Conservation (phyloP, 2,888 invertebrate species). For the Drosophila emarginata region DNA sequence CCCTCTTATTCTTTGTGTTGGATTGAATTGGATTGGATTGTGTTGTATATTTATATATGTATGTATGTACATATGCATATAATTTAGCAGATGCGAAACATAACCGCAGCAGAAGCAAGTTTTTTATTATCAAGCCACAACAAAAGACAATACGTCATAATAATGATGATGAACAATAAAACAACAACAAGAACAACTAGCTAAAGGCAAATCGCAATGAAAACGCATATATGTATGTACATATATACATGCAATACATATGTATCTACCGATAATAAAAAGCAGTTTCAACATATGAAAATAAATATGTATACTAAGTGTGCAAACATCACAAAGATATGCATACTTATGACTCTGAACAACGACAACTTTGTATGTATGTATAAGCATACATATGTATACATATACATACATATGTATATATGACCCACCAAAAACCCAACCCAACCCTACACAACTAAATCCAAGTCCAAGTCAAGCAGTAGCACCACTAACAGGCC, state of each 20-base stretch:
- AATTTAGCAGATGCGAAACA: conserved; percentile 53
- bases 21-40: conserved; percentile 16
- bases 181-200: conserved; percentile 24
- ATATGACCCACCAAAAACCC: conserved; percentile 16
- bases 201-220: conserved; percentile 11
- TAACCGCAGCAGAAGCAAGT: conserved; percentile 44
- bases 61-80: conserved; percentile 34
- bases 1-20: conserved; percentile 14
- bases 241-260: not conserved
- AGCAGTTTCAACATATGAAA: conserved; percentile 43
- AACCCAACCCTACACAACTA: conserved; percentile 22
- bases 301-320: conserved; percentile 48
- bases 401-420: not conserved
- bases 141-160: conserved; percentile 67
- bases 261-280: conserved; percentile 43
- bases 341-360: conserved; percentile 6
- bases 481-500: not conserved
- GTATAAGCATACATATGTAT: not conserved
- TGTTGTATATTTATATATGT: not conserved
- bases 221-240: conserved; percentile 5
- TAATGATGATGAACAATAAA: conserved; percentile 60
- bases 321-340: conserved; percentile 34
- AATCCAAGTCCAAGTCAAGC: conserved; percentile 5
- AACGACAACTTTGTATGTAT: conserved; percentile 29
- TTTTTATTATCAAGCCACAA: conserved; percentile 36